phyloP scores from a whole-genome alignment of 2,888 invertebrate species.

The Papilio demoleus region DNA sequence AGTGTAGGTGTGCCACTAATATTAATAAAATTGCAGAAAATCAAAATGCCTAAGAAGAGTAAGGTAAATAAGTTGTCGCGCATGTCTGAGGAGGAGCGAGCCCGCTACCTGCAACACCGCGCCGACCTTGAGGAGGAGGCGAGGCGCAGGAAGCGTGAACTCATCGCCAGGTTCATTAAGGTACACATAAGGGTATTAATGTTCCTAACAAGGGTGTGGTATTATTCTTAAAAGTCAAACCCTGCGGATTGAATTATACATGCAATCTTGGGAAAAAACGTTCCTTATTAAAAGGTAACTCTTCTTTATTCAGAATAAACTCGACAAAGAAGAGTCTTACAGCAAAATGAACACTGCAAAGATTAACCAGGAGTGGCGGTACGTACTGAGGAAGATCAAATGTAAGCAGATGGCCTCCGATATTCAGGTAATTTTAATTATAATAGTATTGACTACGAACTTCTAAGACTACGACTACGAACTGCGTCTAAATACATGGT shows the following conservation, averaged over 20 bases:
- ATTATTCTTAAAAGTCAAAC: no score
- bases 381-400: slow-evolving; percentile 89
- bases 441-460: neutral
- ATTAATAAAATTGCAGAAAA: neutral
- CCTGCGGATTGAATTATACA: no score
- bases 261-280: no score
- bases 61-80: slow-evolving; percentile 90
- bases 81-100: slow-evolving; percentile 93
- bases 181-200: slow-evolving; percentile 69
- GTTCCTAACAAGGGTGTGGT: no score
- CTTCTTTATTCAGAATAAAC: slow-evolving; percentile 87
- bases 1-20: neutral
- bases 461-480: neutral
- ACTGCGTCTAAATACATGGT: no score
- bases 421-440: slow-evolving; percentile 78
- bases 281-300: no score
- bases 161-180: slow-evolving; percentile 91
- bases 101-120: slow-evolving; percentile 90
- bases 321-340: slow-evolving; percentile 91
- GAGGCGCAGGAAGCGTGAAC: slow-evolving; percentile 89
- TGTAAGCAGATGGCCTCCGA: slow-evolving; percentile 88
- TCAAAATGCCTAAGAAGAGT: slow-evolving; percentile 86
- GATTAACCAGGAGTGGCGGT: slow-evolving; percentile 93
- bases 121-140: slow-evolving; percentile 93
- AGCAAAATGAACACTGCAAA: slow-evolving; percentile 91